A percentile compares a stretch with the other conserved stretches of the same genome.
These are phyloP conservation scores for Siniperca undulata DNA, from an alignment of 2,797 vertebrate species.

Conservation along the genomic window DNA sequence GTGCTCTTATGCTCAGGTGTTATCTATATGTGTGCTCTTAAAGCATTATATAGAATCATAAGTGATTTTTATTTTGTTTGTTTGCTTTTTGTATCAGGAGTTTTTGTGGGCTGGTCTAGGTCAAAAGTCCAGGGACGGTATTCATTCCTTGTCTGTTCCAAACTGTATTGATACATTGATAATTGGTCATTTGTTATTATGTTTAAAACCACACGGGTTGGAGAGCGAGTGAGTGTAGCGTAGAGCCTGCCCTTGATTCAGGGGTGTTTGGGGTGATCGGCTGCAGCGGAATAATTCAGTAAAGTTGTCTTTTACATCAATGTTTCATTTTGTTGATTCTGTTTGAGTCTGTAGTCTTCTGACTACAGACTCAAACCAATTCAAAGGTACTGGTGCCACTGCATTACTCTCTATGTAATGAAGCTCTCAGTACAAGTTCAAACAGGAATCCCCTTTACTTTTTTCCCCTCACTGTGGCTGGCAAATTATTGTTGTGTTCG, in stretches of 20 bases:
- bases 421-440: slow-evolving; percentile 31
- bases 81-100: not conserved
- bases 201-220: slow-evolving; percentile 3
- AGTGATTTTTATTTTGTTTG: no score
- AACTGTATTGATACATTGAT: not conserved
- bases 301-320: not conserved
- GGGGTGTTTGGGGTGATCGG: not conserved
- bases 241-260: not conserved
- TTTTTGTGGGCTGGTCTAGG: not conserved
- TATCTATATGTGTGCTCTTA: not conserved
- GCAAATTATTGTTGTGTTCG: slow-evolving; percentile 17
- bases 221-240: not conserved
- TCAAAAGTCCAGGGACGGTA: not conserved
- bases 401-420: slow-evolving; percentile 4
- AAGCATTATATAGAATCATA: no score
- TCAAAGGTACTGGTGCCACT: slow-evolving; percentile 8
- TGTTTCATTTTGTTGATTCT: slow-evolving; percentile 1
- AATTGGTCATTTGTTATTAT: not conserved
- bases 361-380: not conserved
- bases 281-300: not conserved
- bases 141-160: not conserved
- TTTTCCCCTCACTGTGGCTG: not conserved
- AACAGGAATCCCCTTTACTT: slow-evolving; percentile 11
- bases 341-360: not conserved
- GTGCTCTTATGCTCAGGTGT: not conserved